These are phyloP conservation scores for Ptiloglossa arizonensis DNA, from an alignment of 1,140 invertebrate genomes.

Conservation along the genomic window DNA sequence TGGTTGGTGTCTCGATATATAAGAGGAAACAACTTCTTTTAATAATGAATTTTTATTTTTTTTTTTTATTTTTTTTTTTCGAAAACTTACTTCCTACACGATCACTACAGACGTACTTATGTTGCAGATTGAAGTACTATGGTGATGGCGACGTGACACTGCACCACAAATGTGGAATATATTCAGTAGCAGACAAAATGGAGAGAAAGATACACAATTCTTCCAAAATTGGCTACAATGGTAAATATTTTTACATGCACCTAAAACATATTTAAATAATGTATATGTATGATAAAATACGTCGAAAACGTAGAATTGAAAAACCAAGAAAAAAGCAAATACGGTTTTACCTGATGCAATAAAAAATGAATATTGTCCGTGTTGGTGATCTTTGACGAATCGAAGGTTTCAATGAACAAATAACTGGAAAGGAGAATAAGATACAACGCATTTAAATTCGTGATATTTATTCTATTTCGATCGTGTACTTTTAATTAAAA, in stretches of 20 bases:
- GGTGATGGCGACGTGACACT: constrained; percentile 75
- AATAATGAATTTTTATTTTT: neutral
- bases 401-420: neutral
- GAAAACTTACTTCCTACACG: neutral
- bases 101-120: neutral
- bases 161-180: constrained; percentile 79
- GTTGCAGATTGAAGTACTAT: constrained; percentile 72
- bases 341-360: neutral
- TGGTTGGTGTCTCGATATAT: too few species aligned
- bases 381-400: too few species aligned
- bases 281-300: neutral
- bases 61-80: neutral
- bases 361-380: neutral
- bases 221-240: neutral
- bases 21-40: too few species aligned
- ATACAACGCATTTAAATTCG: neutral
- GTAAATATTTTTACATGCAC: neutral
- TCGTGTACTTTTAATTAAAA: too few species aligned
- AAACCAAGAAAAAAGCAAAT: neutral
- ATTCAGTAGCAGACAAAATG: constrained; percentile 71
- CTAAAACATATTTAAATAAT: neutral
- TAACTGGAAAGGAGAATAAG: neutral
- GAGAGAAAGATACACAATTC: constrained; percentile 44
- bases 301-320: neutral
- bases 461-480: too few species aligned